phyloP scores from a whole-genome alignment of 2,888 invertebrate genomes.

The Andrena hattorfiana region DNA sequence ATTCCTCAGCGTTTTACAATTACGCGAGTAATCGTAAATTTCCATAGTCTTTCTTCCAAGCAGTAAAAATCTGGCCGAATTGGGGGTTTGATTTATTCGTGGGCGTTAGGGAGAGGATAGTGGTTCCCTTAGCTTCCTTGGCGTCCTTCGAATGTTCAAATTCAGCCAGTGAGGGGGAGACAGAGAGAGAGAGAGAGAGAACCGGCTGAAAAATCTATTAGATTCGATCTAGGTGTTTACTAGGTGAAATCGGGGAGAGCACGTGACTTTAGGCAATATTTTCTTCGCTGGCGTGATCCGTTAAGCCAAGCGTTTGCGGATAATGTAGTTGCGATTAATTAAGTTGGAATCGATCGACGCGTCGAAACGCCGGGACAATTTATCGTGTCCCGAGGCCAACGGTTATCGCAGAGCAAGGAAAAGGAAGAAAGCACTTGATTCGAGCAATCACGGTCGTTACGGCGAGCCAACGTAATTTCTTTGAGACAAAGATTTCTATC shows the following conservation, averaged over 20 bases:
- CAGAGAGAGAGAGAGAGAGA: too few relatives aligned
- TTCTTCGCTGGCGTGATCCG: conserved; percentile 10
- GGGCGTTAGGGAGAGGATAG: too few relatives aligned
- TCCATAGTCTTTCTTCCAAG: too few relatives aligned
- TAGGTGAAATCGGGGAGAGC: not conserved
- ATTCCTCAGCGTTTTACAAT: not conserved
- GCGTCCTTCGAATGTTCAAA: too few relatives aligned
- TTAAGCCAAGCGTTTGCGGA: not conserved
- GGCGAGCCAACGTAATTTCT: conserved; percentile 38
- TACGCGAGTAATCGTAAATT: not conserved
- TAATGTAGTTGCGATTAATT: conserved; percentile 26
- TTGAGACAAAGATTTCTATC: conserved; percentile 28
- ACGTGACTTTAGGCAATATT: not conserved
- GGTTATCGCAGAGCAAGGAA: not conserved
- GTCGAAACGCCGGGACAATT: conserved; percentile 14
- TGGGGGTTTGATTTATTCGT: too few relatives aligned
- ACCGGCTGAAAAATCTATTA: conserved; percentile 7
- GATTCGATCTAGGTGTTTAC: not conserved
- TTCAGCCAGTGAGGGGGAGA: too few relatives aligned
- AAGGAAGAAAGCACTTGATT: conserved; percentile 11
- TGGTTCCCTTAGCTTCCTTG: too few relatives aligned
- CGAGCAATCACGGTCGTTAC: conserved; percentile 43
- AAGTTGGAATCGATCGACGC: conserved; percentile 20
- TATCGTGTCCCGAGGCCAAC: not conserved
- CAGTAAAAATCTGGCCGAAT: too few relatives aligned